phyloP scores from a whole-genome alignment of 2,797 vertebrate genomes.

The Tympanoctomys barrerae region DNA sequence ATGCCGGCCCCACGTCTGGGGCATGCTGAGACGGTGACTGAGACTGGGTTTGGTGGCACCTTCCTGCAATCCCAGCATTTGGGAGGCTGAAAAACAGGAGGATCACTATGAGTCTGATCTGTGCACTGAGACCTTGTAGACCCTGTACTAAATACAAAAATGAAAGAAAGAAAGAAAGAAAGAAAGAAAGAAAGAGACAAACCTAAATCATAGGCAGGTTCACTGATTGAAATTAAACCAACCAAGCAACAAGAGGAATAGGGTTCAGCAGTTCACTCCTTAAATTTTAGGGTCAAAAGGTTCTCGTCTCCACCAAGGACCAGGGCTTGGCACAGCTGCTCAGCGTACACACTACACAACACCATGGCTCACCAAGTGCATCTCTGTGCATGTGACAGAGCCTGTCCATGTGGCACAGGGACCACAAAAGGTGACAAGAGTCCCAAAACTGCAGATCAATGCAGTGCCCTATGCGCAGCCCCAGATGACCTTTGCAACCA shows the following conservation, averaged over 20 bases:
- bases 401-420: neutral
- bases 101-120: too few species aligned
- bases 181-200: neutral
- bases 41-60: too few species aligned
- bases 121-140: too few species aligned
- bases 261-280: neutral
- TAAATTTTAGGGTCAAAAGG: neutral
- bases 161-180: too few species aligned
- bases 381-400: accelerated
- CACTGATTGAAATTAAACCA: neutral
- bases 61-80: too few species aligned
- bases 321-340: neutral
- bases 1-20: too few species aligned
- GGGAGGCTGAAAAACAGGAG: too few species aligned
- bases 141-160: too few species aligned
- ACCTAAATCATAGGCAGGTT: neutral
- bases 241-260: neutral
- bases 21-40: too few species aligned
- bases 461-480: neutral
- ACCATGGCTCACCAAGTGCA: accelerated
- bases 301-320: neutral
- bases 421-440: neutral
- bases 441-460: slow-evolving; percentile 20
- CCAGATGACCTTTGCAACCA: slow-evolving; percentile 21
- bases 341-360: neutral